Conservation (phyloP, 2,113 vertebrate species). For the Ptilorrhoa leucosticta region DNA sequence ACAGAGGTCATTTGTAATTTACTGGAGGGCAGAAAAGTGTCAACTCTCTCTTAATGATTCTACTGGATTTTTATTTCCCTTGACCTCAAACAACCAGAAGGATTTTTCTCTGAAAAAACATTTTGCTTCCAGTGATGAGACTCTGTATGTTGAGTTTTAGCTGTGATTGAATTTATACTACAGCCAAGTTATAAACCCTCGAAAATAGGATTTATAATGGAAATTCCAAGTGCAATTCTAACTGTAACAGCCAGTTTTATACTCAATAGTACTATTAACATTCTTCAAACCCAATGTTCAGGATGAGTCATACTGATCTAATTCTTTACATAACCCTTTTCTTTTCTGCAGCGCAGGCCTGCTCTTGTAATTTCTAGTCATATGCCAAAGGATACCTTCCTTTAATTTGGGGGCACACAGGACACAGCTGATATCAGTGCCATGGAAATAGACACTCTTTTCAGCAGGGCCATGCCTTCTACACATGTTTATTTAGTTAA, state of each 20-base stretch:
- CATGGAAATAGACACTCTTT: background rate
- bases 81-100: background rate
- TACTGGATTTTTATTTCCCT: background rate
- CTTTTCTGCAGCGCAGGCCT: background rate
- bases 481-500: background rate
- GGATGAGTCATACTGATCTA: conserved; percentile 55
- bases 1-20: conserved; percentile 49
- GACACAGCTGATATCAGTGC: background rate
- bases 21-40: background rate
- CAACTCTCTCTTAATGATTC: background rate
- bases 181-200: conserved; percentile 65
- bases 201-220: conserved; percentile 74
- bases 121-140: conserved; percentile 55
- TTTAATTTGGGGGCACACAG: background rate
- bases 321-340: conserved; percentile 50
- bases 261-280: conserved; percentile 62
- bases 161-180: conserved; percentile 68
- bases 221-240: conserved; percentile 57
- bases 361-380: background rate
- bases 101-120: conserved; percentile 18
- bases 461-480: background rate
- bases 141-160: conserved; percentile 43
- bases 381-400: background rate
- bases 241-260: conserved; percentile 50
- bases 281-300: conserved; percentile 57